Base-by-base conservation (phyloP, 2,113 vertebrate genomes). In the Camarhynchus parvulus region DNA sequence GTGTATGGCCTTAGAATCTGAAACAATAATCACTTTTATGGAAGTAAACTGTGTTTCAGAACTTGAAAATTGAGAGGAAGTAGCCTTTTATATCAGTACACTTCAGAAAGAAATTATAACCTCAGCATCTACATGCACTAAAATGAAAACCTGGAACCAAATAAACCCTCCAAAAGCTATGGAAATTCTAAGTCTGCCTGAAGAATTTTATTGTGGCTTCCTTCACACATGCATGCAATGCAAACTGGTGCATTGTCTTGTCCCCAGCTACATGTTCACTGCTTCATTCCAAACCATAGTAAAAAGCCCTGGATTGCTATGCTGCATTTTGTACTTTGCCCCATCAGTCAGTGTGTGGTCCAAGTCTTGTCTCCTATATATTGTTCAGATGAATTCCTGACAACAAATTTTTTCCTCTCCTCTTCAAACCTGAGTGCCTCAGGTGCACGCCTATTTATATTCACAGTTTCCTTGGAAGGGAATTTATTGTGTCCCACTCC, bases 121-220 rank as follows among this genome's bases (percentile, higher is more conserved):
- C 5, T 77, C 55, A 62, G 2, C 3, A 3, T 31, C 12, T 28
- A n/a, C 3, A 11, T 3, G 28, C 3, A 25, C 10, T n/a, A n/a
- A 77, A 84, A 63, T 31, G 17, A 15, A 80, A 83, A 73, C 23
- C 13, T 22, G 28, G 10, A 83, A 89, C 2, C 1, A 66, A 77
- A 52, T 12, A 7, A 66, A 63, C 30, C 13, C 15, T 79, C 46
- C 7, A 37, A 77, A 87, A 80, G 7, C 12, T 33, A 15, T 21
- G 23, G 44, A 63, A 59, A 75, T 77, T 55, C 20, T 24, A 21
- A 46, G 5, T 31, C 59, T 69, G 3, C 9, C 24, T 31, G 13
- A 58, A 77, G 15, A 77, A 44, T 6, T 35, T 61, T 24, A 11
- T 15, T 58, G 5, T 61, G 28, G 1, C 10, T 75, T 88, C 20